These are phyloP conservation scores for Galagoides demidoff DNA, from an alignment of 2,797 vertebrate species.

Conservation along the genomic window DNA sequence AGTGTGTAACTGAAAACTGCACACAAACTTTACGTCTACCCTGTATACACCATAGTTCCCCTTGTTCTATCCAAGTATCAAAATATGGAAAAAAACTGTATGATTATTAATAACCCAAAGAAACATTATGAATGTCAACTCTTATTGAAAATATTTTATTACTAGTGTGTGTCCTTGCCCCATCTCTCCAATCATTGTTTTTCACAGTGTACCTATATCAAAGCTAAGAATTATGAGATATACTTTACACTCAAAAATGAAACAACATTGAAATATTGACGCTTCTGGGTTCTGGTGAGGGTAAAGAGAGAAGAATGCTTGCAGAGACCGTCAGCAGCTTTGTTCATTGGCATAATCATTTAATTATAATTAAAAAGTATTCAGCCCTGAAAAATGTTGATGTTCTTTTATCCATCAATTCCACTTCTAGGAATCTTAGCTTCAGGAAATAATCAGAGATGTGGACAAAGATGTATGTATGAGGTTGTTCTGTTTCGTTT, in stretches of 20 bases:
- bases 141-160: background rate
- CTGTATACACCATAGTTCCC: too few species aligned
- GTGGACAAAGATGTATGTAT: background rate
- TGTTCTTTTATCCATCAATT: background rate
- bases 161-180: background rate
- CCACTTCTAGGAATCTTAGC: background rate
- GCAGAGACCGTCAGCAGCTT: background rate
- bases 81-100: background rate
- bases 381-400: background rate
- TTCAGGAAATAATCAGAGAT: background rate
- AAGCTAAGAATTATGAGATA: background rate
- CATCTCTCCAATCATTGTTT: background rate
- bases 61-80: background rate
- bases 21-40: too few species aligned
- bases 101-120: background rate
- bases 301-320: background rate
- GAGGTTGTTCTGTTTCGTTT: background rate
- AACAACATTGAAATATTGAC: background rate
- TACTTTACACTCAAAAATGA: background rate
- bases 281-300: background rate
- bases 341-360: background rate
- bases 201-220: background rate
- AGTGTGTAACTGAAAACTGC: too few species aligned
- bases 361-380: background rate
- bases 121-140: background rate